A percentile compares a stretch with the other conserved stretches of the same genome.
These are phyloP conservation scores for Megaceryle alcyon DNA, from an alignment of 2,797 vertebrate species.

Conservation along the genomic window DNA sequence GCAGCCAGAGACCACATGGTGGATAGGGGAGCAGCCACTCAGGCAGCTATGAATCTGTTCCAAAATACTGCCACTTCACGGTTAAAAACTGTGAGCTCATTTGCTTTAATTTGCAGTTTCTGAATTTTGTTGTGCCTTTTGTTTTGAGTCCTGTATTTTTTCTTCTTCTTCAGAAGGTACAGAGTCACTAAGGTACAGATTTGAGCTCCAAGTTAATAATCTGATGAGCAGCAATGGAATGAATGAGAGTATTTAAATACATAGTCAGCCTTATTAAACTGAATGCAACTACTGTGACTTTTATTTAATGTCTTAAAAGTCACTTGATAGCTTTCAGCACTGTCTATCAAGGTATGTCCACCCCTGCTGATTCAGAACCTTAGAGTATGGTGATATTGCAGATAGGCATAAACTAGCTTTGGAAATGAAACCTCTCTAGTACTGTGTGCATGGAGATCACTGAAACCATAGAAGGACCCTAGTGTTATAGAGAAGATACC, in stretches of 20 bases:
- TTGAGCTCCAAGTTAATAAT: neutral
- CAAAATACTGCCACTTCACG: neutral
- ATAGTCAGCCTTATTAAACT: neutral
- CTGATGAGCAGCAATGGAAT: neutral
- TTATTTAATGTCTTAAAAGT: neutral
- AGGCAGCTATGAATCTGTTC: accelerated
- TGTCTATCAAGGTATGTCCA: neutral
- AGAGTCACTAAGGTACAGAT: neutral
- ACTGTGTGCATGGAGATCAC: neutral
- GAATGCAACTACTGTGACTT: neutral
- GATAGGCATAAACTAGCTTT: neutral
- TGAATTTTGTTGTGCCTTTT: neutral
- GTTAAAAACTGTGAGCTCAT: neutral
- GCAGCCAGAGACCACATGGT: neutral
- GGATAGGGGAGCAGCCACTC: neutral
- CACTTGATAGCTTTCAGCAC: neutral
- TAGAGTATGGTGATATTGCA: neutral
- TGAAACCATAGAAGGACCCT: neutral
- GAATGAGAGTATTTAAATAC: neutral
- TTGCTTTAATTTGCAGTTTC: neutral
- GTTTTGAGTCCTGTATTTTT: neutral
- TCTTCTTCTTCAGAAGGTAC: neutral
- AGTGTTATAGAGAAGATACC: accelerated
- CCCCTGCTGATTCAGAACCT: neutral
- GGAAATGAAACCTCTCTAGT: neutral